Evolutionary conservation across 2,888 invertebrate genomes (phyloP), one percentile per base, ranked within the genome.

Genomic region (Baronia brevicornis): DNA sequence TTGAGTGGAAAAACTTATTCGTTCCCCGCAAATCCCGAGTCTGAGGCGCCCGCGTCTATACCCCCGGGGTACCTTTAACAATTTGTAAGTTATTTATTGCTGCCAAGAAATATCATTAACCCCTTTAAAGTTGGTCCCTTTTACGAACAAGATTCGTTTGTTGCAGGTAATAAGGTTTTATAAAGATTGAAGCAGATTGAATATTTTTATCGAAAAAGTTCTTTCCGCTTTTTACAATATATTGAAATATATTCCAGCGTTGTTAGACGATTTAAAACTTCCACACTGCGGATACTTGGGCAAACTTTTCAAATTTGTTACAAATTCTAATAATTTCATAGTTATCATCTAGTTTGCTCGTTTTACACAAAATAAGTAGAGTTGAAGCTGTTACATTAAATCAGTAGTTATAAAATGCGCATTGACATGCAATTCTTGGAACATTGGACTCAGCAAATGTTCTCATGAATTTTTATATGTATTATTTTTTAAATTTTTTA

Each of bases 1-100:
- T 84, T 68, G 74, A 79, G 79, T 78, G 74, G 74, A 75, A 82
- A 82, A 84, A 84, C 67, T 78, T 78, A 70, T 73, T 71, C 73
- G 44, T 64, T 43, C 50, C 42, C 51, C 48, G 54, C 62, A 67
- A 69, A 71, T 68, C 69, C 68, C 54, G 62, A 61, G 66, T 56
- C 60, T 59, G 55, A 53, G 43, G 46, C 49, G 50, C 54, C 50
- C 56, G 51, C 60, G 67, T 68, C 66, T 68, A 54, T 67, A 63
- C 74, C 79, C 74, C 41, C 58, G 67, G 74, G 77, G 63, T 62
- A 72, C 70, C 71, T 78, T 69, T 67, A 77, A 75, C 78, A 74
- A 79, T 80, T 78, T 73, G 71, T 77, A 73, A 79, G 75, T 79
- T 80, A 79, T 82, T 80, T 82, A 78, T 78, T 71, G 65, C 69